Evolutionary conservation across 2,888 invertebrate genomes (phyloP).

Genomic region (Synergus itoensis): DNA sequence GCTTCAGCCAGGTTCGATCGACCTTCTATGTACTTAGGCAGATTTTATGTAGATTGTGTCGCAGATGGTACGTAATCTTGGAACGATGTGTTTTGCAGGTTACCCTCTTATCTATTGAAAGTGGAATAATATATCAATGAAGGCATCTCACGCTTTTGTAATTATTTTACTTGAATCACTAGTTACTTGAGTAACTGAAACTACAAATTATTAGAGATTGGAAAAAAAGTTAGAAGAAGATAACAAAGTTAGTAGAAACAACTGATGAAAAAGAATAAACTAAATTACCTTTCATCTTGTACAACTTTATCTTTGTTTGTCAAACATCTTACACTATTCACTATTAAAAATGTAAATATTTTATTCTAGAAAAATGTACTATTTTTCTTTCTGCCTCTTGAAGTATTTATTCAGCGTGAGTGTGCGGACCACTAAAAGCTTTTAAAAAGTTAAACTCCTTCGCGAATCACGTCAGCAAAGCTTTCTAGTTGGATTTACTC

Average conservation of each 20-base stretch:
- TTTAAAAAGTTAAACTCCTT: not conserved
- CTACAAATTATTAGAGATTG: too few relatives aligned
- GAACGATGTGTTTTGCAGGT: slow-evolving; percentile 32
- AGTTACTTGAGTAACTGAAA: not conserved
- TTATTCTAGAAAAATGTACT: not conserved
- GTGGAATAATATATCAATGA: not conserved
- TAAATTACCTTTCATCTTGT: too few relatives aligned
- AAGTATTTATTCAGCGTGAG: slow-evolving; percentile 7
- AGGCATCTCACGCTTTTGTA: not conserved
- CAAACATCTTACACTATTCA: not conserved
- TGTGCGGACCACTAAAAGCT: slow-evolving; percentile 2
- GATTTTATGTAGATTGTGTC: slow-evolving; percentile 49
- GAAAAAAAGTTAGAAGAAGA: not conserved
- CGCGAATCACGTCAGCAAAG: not conserved
- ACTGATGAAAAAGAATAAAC: too few relatives aligned
- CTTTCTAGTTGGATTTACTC: not conserved
- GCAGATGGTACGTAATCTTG: slow-evolving; percentile 43
- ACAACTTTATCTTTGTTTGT: not conserved
- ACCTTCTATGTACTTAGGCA: slow-evolving; percentile 42
- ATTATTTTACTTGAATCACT: not conserved
- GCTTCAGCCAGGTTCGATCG: slow-evolving; percentile 38
- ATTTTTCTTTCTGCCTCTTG: not conserved
- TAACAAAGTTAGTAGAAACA: not conserved
- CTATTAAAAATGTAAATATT: not conserved
- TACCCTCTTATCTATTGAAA: slow-evolving; percentile 4